These are phyloP conservation scores for Calliopum simillimum DNA, from an alignment of 2,888 invertebrate genomes.

Conservation along the genomic window DNA sequence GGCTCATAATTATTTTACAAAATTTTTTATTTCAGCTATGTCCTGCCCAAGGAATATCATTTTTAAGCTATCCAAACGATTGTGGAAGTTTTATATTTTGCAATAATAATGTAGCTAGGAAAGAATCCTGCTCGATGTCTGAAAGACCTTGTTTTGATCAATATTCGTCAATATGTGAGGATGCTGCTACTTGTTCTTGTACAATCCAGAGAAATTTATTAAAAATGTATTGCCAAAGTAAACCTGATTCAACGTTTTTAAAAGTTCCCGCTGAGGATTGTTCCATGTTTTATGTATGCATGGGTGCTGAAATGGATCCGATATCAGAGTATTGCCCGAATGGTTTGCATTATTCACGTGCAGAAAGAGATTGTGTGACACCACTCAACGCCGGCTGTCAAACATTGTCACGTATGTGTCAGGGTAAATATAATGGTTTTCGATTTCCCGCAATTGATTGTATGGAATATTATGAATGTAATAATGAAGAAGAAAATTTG, in stretches of 20 bases:
- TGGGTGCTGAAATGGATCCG: constrained; percentile 32
- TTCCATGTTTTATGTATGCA: constrained; percentile 44
- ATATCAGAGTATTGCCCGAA: constrained; percentile 38
- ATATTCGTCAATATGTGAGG: neutral
- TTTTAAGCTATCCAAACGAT: constrained; percentile 39
- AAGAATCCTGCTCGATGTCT: neutral
- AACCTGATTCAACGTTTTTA: neutral
- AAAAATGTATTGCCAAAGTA: constrained; percentile 1
- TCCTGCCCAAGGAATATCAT: neutral
- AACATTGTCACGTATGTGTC: constrained; percentile 42
- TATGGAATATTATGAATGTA: constrained; percentile 43
- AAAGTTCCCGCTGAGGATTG: constrained; percentile 42
- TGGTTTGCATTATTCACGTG: constrained; percentile 47
- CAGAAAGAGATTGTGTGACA: constrained; percentile 41
- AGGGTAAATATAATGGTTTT: constrained; percentile 33
- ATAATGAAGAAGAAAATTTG: neutral
- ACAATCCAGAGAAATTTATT: neutral
- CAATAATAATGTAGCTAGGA: constrained; percentile 8
- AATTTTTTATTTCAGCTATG: constrained; percentile 38
- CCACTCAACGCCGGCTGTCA: constrained; percentile 45
- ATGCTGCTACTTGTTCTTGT: too few relatives aligned
- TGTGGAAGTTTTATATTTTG: constrained; percentile 48
- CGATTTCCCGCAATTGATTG: constrained; percentile 41
- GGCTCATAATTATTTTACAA: too few relatives aligned
- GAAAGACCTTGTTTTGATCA: constrained; percentile 35